Percentiles rank a stretch among this genome's conserved stretches.
phyloP scores from a whole-genome alignment of 2,888 invertebrate genomes.

The Apotomis betuletana region DNA sequence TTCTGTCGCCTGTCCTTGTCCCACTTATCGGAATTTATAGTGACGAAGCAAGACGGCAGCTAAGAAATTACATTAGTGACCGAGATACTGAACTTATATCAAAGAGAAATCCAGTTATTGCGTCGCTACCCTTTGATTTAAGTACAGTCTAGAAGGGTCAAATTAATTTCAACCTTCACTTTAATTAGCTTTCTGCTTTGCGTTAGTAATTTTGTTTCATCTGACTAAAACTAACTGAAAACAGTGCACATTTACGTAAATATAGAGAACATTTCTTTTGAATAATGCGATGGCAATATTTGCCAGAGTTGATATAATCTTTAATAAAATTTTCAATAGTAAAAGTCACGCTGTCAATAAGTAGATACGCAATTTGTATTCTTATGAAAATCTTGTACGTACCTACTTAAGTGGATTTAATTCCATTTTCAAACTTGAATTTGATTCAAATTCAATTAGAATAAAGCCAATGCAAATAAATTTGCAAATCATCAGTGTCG shows the following conservation, averaged over 20 bases:
- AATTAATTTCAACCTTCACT: slow-evolving; percentile 15
- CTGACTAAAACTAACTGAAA: background rate
- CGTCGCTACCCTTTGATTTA: slow-evolving; percentile 9
- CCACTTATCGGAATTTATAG: background rate
- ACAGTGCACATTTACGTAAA: background rate
- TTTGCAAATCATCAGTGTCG: no score
- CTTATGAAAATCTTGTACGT: no score
- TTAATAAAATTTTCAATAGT: no score
- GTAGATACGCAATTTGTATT: no score
- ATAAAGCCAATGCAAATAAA: no score
- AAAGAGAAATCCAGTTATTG: slow-evolving; percentile 18
- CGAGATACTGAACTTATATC: slow-evolving; percentile 13
- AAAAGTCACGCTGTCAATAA: no score
- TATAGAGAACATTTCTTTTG: no score
- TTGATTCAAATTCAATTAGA: background rate
- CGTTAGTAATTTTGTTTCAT: slow-evolving; percentile 21
- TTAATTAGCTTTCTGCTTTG: slow-evolving; percentile 3
- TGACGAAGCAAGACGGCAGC: background rate
- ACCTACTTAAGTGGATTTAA: no score
- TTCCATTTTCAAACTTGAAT: background rate
- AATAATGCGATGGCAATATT: no score
- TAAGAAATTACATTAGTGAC: slow-evolving; percentile 3
- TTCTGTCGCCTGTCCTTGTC: slow-evolving; percentile 5
- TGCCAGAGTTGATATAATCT: no score
- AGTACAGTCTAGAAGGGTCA: slow-evolving; percentile 13